A percentile compares a stretch with the other conserved stretches of the same genome.
These are phyloP conservation scores for Drosophila flavopinicola DNA, from an alignment of 2,888 invertebrate species.

Conservation along the genomic window DNA sequence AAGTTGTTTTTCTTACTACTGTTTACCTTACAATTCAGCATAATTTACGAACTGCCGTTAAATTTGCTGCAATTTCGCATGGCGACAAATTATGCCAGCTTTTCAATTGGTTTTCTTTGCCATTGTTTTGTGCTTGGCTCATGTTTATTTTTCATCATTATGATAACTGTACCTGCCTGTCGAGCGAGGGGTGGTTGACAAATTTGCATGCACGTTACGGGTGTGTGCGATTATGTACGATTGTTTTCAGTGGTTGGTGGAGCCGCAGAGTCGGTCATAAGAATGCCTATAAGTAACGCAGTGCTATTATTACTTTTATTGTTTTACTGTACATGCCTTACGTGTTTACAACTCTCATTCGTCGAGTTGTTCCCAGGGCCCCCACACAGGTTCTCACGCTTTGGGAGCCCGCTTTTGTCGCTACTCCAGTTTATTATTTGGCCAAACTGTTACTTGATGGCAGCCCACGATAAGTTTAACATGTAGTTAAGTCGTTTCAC, in stretches of 20 bases:
- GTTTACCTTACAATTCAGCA: slow-evolving; percentile 32
- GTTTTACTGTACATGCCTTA: slow-evolving; percentile 22
- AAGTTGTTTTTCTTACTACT: slow-evolving; percentile 17
- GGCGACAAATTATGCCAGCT: slow-evolving; percentile 26
- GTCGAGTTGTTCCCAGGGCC: slow-evolving; percentile 14
- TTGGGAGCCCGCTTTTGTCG: slow-evolving; percentile 15
- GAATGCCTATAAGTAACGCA: slow-evolving; percentile 14
- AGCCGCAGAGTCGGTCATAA: slow-evolving; percentile 1
- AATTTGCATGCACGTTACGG: slow-evolving; percentile 54
- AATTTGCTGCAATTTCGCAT: slow-evolving; percentile 35
- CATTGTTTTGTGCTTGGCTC: slow-evolving; percentile 4
- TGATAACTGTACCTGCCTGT: slow-evolving; percentile 50
- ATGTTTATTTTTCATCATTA: slow-evolving; percentile 45
- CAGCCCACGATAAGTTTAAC: slow-evolving; percentile 53
- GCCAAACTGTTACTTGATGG: slow-evolving; percentile 58
- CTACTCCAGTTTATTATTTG: slow-evolving; percentile 63
- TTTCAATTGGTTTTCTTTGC: slow-evolving; percentile 35
- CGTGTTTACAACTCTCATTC: slow-evolving; percentile 30
- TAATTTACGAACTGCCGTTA: slow-evolving; percentile 50
- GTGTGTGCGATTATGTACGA: slow-evolving; percentile 26
- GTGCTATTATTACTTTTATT: slow-evolving; percentile 39
- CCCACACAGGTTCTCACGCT: slow-evolving; percentile 53
- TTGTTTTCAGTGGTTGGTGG: slow-evolving; percentile 7
- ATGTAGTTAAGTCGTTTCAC: slow-evolving; percentile 60
- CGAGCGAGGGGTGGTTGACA: slow-evolving; percentile 21